Percentiles rank a stretch among this genome's conserved stretches.
phyloP scores from a whole-genome alignment of 2,888 invertebrate genomes.

The Lypha dubia region DNA sequence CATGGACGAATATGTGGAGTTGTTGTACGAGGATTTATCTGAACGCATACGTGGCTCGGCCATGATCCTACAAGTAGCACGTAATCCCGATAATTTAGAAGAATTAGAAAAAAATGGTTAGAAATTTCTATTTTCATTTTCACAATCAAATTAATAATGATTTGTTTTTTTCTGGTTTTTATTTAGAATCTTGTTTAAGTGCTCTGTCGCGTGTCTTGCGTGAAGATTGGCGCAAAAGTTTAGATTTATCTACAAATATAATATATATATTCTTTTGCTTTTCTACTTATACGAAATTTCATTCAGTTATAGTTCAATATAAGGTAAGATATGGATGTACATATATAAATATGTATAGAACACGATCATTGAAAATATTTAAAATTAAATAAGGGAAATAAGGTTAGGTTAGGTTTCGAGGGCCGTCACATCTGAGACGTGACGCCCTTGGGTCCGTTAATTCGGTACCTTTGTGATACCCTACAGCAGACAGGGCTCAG shows the following conservation, averaged over 20 bases:
- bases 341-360: slow-evolving; percentile 39
- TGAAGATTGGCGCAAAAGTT: slow-evolving; percentile 98
- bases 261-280: slow-evolving; percentile 98
- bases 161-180: slow-evolving; percentile 2
- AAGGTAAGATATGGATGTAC: slow-evolving; percentile 86
- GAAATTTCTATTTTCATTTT: slow-evolving; percentile 16
- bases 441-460: too few relatives aligned
- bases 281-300: slow-evolving; percentile 97
- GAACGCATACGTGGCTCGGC: slow-evolving; percentile 97
- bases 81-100: slow-evolving; percentile 96
- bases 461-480: too few relatives aligned
- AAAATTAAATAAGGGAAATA: too few relatives aligned
- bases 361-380: too few relatives aligned
- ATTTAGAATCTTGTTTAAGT: slow-evolving; percentile 94
- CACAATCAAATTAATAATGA: neutral
- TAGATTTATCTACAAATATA: slow-evolving; percentile 97
- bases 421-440: too few relatives aligned
- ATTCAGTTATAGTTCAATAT: slow-evolving; percentile 96
- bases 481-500: too few relatives aligned
- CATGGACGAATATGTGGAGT: slow-evolving; percentile 96
- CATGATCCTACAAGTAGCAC: slow-evolving; percentile 94
- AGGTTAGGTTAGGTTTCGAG: too few relatives aligned
- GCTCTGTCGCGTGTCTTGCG: slow-evolving; percentile 97
- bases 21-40: slow-evolving; percentile 96
- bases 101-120: slow-evolving; percentile 96